Percentiles rank a stretch among this genome's conserved stretches.
Evolutionary conservation across 2,888 invertebrate genomes (phyloP).

Genomic region (Acholoe squamosa): DNA sequence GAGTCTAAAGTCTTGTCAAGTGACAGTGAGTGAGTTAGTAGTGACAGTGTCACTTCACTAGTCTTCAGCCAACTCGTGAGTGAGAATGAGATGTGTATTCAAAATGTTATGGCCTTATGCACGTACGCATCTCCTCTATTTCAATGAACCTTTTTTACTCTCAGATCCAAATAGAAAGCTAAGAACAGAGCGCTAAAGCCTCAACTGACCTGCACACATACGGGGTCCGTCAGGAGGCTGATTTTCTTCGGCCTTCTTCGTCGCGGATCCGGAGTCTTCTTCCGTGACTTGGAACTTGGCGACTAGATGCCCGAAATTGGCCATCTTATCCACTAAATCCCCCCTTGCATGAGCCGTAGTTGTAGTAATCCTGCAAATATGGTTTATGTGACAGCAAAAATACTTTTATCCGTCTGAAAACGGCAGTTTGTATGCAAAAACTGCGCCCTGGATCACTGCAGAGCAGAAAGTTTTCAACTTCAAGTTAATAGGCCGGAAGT

Average conservation of each 20-base stretch:
- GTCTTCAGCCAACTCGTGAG: no score
- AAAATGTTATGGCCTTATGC: no score
- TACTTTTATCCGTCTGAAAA: not conserved
- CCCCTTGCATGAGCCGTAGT: not conserved
- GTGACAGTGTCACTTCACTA: no score
- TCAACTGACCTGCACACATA: no score
- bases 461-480: conserved; percentile 53
- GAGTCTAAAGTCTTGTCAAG: no score
- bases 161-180: no score
- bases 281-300: conserved; percentile 33
- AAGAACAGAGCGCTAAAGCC: no score
- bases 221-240: not conserved
- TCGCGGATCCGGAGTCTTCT: conserved; percentile 9
- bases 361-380: not conserved
- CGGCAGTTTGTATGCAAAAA: not conserved
- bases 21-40: no score
- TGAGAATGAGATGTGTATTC: no score
- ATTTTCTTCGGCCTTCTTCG: conserved; percentile 31
- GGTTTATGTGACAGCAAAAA: not conserved
- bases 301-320: conserved; percentile 1
- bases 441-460: not conserved
- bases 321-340: not conserved
- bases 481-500: conserved; percentile 42
- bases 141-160: no score
- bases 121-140: no score